These are phyloP conservation scores for Schizothorax lantsangensis DNA, from an alignment of 2,797 vertebrate genomes.

Conservation along the genomic window DNA sequence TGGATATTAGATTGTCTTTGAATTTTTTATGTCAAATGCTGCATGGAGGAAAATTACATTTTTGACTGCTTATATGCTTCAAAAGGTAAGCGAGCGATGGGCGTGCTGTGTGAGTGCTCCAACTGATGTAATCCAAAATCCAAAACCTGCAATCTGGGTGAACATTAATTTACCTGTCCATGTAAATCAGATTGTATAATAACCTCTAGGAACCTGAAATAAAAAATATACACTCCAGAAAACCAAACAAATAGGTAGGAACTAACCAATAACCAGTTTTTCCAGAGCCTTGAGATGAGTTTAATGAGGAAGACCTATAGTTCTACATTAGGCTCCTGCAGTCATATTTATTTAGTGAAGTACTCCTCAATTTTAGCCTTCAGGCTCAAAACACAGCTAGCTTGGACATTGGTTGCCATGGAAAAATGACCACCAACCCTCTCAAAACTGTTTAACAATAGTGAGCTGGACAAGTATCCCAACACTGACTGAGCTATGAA, in stretches of 20 bases:
- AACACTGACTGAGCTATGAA: not conserved
- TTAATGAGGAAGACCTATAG: not conserved
- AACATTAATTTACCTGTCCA: not conserved
- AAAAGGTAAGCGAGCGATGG: not conserved
- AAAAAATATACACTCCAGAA: not conserved
- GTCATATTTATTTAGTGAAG: not conserved
- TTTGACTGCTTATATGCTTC: not conserved
- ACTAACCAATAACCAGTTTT: not conserved
- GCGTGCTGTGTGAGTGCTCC: not conserved
- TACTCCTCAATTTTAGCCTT: not conserved
- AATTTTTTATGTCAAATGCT: conserved; percentile 20
- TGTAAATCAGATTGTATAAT: not conserved
- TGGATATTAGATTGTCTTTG: conserved; percentile 5
- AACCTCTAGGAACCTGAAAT: not conserved
- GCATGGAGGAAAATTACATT: not conserved
- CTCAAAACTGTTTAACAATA: not conserved
- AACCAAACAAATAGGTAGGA: not conserved
- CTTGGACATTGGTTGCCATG: conserved; percentile 16
- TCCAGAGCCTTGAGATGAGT: not conserved
- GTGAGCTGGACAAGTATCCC: not conserved
- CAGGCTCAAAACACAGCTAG: not conserved
- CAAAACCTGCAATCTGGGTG: conserved; percentile 5
- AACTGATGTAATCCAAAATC: not conserved
- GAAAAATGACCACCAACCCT: conserved; percentile 17
- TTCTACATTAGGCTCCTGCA: not conserved